These are phyloP conservation scores for Brenthis daphne DNA, from an alignment of 2,888 invertebrate genomes.

Conservation along the genomic window DNA sequence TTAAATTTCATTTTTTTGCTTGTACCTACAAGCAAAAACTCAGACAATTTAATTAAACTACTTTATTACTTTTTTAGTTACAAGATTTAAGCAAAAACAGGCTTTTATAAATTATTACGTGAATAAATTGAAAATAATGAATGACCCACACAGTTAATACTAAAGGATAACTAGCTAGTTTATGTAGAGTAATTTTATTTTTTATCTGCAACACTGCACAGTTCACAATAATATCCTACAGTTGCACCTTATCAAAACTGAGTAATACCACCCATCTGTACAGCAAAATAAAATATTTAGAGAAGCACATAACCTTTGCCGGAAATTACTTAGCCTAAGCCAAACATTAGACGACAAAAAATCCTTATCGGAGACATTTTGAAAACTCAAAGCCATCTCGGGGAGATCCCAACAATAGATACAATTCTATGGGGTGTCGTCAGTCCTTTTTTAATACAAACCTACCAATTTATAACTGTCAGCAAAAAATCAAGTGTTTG, in stretches of 20 bases:
- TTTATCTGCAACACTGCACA: too few relatives aligned
- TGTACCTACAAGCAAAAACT: too few relatives aligned
- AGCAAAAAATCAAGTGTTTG: constrained; percentile 27
- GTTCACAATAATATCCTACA: too few relatives aligned
- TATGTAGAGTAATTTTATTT: background rate
- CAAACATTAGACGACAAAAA: constrained; percentile 43
- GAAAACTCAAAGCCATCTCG: constrained; percentile 57
- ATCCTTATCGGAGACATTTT: constrained; percentile 54
- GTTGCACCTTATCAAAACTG: background rate
- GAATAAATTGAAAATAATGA: too few relatives aligned
- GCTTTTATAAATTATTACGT: too few relatives aligned
- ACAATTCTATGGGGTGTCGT: constrained; percentile 64
- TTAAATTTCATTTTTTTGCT: too few relatives aligned
- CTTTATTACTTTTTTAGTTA: too few relatives aligned
- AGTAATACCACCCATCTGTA: constrained; percentile 15
- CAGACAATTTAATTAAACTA: too few relatives aligned
- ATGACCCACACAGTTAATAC: too few relatives aligned
- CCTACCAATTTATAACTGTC: constrained; percentile 45
- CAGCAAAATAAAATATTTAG: constrained; percentile 23
- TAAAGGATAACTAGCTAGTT: background rate
- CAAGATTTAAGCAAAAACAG: too few relatives aligned
- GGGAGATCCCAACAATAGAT: constrained; percentile 71
- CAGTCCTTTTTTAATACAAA: constrained; percentile 68
- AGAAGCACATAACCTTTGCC: constrained; percentile 34
- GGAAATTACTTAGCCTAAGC: constrained; percentile 45